A percentile compares a stretch with the other conserved stretches of the same genome.
These are phyloP conservation scores for Anarrhichthys ocellatus DNA, from an alignment of 2,113 vertebrate genomes.

Conservation along the genomic window DNA sequence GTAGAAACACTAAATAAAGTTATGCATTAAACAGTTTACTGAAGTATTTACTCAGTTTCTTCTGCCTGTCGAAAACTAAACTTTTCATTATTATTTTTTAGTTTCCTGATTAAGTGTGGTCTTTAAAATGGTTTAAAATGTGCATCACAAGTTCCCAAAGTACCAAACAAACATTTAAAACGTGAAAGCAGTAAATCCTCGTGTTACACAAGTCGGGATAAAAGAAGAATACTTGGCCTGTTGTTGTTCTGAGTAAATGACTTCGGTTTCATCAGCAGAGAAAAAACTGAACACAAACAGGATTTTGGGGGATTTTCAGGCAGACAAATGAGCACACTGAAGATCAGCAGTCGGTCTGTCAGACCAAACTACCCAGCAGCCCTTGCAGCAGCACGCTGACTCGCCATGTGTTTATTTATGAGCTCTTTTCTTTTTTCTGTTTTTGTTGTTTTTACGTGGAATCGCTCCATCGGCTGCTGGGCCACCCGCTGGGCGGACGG, in stretches of 20 bases:
- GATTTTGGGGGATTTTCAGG: conserved; percentile 27
- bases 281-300: not conserved
- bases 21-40: too few species aligned
- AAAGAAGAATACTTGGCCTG: not conserved
- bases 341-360: conserved; percentile 55
- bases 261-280: not conserved
- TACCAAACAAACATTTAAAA: not conserved
- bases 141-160: not conserved
- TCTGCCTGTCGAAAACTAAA: too few species aligned
- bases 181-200: not conserved
- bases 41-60: too few species aligned
- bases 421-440: not conserved
- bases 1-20: too few species aligned
- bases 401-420: conserved; percentile 65
- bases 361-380: conserved; percentile 63
- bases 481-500: conserved; percentile 30
- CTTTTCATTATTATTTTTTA: too few species aligned
- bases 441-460: not conserved
- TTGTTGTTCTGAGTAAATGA: not conserved
- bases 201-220: not conserved
- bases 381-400: conserved; percentile 48
- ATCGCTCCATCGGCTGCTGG: conserved; percentile 59
- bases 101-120: not conserved
- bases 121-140: not conserved
- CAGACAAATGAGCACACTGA: conserved; percentile 45